Evolutionary conservation across 1,140 invertebrate species (phyloP).

Genomic region (Drosophila persimilis): DNA sequence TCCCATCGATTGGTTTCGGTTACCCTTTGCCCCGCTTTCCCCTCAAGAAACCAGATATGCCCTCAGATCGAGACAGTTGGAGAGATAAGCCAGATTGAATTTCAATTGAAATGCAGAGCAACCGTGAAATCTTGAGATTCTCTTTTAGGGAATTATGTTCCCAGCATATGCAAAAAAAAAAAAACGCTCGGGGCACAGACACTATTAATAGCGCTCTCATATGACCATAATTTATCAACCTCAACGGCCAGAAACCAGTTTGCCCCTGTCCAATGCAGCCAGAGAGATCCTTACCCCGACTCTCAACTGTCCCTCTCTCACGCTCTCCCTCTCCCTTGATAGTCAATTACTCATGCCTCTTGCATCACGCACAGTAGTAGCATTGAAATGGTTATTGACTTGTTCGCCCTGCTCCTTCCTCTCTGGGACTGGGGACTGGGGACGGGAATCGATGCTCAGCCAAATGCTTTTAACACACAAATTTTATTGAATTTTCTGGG

Average conservation of each 20-base stretch:
- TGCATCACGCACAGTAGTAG: constrained; percentile 55
- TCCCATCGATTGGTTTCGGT: constrained; percentile 40
- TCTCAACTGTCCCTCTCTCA: constrained; percentile 14
- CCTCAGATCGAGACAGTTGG: too few relatives aligned
- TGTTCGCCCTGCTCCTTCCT: not conserved
- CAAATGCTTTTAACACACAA: constrained; percentile 20
- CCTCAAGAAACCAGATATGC: constrained; percentile 34
- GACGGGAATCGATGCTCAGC: constrained; percentile 27
- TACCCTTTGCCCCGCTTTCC: constrained; percentile 13
- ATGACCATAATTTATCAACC: constrained; percentile 71
- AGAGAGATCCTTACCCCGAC: too few relatives aligned
- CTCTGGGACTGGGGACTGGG: not conserved
- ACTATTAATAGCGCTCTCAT: constrained; percentile 44
- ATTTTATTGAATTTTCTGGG: constrained; percentile 73
- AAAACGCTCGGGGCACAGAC: not conserved
- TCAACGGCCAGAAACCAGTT: constrained; percentile 63
- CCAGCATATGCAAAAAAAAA: constrained; percentile 48
- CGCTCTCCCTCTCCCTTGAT: constrained; percentile 13
- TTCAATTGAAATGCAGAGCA: constrained; percentile 40
- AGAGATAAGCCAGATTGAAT: constrained; percentile 38
- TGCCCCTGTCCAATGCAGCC: constrained; percentile 23
- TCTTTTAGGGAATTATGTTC: constrained; percentile 24
- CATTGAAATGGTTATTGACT: constrained; percentile 56
- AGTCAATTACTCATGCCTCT: constrained; percentile 56
- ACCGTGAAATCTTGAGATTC: constrained; percentile 21